These are phyloP conservation scores for Prunella himalayana DNA, from an alignment of 2,113 vertebrate species.

Conservation along the genomic window DNA sequence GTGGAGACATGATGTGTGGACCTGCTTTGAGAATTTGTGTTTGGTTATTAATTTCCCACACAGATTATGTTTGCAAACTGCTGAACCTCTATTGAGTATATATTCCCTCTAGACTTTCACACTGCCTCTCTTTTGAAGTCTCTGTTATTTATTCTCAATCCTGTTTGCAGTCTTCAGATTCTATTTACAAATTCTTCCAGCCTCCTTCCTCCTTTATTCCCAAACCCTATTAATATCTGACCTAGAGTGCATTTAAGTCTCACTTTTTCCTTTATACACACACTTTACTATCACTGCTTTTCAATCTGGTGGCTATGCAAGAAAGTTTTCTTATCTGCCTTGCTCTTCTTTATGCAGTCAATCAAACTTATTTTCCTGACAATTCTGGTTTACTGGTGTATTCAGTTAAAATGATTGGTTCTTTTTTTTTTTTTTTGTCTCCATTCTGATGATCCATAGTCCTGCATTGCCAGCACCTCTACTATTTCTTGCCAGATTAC, in stretches of 20 bases:
- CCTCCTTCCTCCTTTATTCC: neutral
- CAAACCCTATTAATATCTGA: conserved; percentile 10
- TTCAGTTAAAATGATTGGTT: neutral
- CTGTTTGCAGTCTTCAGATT: neutral
- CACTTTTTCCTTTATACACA: neutral
- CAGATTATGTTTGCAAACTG: neutral
- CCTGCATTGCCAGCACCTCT: neutral
- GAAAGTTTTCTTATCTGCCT: neutral
- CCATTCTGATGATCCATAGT: neutral
- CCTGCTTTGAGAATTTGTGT: neutral
- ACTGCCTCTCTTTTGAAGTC: neutral
- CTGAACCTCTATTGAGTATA: neutral
- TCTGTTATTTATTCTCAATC: neutral
- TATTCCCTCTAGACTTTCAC: neutral
- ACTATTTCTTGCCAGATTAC: neutral
- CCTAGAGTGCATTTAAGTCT: neutral
- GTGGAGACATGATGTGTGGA: neutral
- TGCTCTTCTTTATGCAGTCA: neutral
- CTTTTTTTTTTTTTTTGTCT: neutral
- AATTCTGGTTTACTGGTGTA: neutral
- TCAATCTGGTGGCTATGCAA: neutral
- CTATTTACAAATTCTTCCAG: neutral
- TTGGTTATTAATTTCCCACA: neutral
- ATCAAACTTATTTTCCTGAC: neutral
- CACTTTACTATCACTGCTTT: neutral